Evolutionary conservation across 2,113 vertebrate species (phyloP).

Genomic region (Protobothrops mucrosquamatus): DNA sequence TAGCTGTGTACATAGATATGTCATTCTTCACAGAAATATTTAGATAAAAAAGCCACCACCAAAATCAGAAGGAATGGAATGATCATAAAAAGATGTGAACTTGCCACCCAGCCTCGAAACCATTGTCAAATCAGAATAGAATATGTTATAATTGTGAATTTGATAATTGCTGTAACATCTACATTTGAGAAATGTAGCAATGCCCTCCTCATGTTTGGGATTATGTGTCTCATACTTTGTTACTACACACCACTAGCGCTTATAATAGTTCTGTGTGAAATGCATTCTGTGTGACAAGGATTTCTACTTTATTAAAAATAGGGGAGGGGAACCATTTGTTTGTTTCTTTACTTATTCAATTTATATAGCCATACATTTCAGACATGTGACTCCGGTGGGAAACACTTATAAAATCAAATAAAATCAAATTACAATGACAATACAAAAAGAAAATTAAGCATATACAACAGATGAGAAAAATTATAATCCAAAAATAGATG

Average conservation of each 20-base stretch:
- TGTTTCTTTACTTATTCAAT: background rate
- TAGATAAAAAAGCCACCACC: slow-evolving; percentile 8
- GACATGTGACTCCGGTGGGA: background rate
- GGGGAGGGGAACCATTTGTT: background rate
- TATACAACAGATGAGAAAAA: background rate
- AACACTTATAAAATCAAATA: background rate
- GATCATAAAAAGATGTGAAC: slow-evolving; percentile 52
- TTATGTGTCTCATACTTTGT: background rate
- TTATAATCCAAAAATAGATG: background rate
- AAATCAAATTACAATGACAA: background rate
- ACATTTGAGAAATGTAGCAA: background rate
- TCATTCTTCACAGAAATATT: slow-evolving; percentile 49
- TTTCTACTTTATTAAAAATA: background rate
- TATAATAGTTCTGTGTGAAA: background rate
- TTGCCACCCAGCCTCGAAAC: slow-evolving; percentile 46
- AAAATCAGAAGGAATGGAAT: slow-evolving; percentile 40
- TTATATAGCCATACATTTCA: background rate
- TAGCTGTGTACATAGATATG: slow-evolving; percentile 70
- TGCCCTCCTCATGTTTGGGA: background rate
- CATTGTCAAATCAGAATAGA: slow-evolving; percentile 42
- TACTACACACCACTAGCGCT: background rate
- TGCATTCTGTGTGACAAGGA: background rate
- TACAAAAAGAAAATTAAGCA: background rate
- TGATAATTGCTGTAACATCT: slow-evolving; percentile 23
- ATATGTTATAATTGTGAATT: slow-evolving; percentile 37